phyloP scores from a whole-genome alignment of 1,140 invertebrate genomes.

The Vanessa tameamea region DNA sequence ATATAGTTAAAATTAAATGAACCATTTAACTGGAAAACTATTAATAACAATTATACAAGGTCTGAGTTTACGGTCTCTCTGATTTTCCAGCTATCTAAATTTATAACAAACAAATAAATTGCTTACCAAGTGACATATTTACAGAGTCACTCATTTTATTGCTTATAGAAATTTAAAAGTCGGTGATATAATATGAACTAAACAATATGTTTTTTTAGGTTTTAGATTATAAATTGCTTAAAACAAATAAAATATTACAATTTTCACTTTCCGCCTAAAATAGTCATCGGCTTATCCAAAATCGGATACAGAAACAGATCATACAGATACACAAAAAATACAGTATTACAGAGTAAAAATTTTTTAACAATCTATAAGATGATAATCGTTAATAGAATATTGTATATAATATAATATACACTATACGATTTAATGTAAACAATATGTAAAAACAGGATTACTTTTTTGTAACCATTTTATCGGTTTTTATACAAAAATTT shows the following conservation, averaged over 20 bases:
- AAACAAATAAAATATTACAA: background rate
- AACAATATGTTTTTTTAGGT: background rate
- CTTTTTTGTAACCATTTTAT: too few relatives aligned
- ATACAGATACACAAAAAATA: constrained; percentile 6
- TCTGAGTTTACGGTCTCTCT: background rate
- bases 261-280: constrained; percentile 31
- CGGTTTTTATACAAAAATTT: too few relatives aligned
- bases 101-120: constrained; percentile 12
- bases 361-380: too few relatives aligned
- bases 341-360: background rate
- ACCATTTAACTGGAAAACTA: background rate
- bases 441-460: too few relatives aligned
- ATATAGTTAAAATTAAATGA: background rate
- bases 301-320: background rate
- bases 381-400: too few relatives aligned
- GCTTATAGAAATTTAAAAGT: background rate
- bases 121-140: constrained; percentile 74
- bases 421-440: too few relatives aligned
- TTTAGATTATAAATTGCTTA: background rate
- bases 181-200: background rate
- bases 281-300: constrained; percentile 22
- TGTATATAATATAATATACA: too few relatives aligned
- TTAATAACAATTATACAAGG: background rate
- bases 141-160: constrained; percentile 66
- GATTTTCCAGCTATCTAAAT: background rate